Evolutionary conservation across 2,888 invertebrate species (phyloP).

Genomic region (Tortricodes alternella): DNA sequence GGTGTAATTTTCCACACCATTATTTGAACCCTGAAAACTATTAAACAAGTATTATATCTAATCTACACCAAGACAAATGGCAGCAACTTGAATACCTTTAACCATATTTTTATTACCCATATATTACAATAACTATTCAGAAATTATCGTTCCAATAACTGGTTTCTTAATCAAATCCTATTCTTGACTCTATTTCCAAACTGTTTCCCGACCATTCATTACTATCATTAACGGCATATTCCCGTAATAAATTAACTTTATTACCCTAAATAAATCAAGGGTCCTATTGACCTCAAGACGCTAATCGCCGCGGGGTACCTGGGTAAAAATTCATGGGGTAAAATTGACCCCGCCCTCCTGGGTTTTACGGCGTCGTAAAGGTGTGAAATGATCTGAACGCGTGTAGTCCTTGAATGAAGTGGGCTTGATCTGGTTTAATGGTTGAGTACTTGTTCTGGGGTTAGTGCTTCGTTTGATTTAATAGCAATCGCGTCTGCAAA

Average conservation of each 20-base stretch:
- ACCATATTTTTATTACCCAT: neutral
- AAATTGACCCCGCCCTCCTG: constrained; percentile 38
- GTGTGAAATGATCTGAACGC: constrained; percentile 46
- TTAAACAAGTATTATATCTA: too few relatives aligned
- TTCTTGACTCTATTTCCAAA: neutral
- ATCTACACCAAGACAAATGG: neutral
- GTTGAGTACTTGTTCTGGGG: constrained; percentile 19
- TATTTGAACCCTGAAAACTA: neutral
- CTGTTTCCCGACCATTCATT: neutral
- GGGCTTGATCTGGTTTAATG: constrained; percentile 18
- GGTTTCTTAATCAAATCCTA: neutral
- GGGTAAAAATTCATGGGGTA: constrained; percentile 52
- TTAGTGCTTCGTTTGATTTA: constrained; percentile 7
- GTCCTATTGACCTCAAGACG: constrained; percentile 41
- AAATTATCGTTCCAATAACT: too few relatives aligned
- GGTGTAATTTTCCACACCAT: neutral
- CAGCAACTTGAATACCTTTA: neutral
- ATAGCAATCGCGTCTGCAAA: neutral
- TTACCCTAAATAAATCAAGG: constrained; percentile 52
- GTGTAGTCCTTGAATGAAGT: constrained; percentile 18
- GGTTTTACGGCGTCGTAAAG: constrained; percentile 44
- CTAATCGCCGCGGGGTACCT: constrained; percentile 31
- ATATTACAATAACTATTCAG: too few relatives aligned
- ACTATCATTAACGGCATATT: constrained; percentile 45
- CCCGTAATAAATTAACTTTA: constrained; percentile 56